These are phyloP conservation scores for Drosophila saltans DNA, from an alignment of 1,140 invertebrate species.

Conservation along the genomic window DNA sequence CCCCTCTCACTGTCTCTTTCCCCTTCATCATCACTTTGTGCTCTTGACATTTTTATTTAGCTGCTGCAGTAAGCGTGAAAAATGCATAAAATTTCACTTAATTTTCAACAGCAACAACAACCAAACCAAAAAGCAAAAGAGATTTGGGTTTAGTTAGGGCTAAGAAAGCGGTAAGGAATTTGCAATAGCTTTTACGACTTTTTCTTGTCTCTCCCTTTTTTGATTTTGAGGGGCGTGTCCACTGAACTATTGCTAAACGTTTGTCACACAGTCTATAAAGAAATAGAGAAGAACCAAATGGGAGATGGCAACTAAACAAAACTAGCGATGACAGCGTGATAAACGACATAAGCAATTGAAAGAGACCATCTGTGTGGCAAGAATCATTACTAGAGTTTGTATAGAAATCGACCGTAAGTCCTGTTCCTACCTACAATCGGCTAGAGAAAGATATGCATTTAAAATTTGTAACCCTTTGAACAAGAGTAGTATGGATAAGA, in stretches of 20 bases:
- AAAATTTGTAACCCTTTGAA: too few species aligned
- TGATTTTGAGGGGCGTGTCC: slow-evolving; percentile 28
- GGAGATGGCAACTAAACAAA: not conserved
- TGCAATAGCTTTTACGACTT: slow-evolving; percentile 32
- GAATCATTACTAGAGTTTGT: too few species aligned
- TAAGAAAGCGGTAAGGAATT: slow-evolving; percentile 11
- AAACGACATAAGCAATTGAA: too few species aligned
- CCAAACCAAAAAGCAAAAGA: slow-evolving; percentile 29
- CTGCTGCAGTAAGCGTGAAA: slow-evolving; percentile 75
- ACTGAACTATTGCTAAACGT: slow-evolving; percentile 69
- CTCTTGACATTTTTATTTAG: slow-evolving; percentile 81
- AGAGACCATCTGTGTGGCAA: too few species aligned
- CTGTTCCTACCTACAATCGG: too few species aligned
- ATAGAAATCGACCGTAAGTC: too few species aligned
- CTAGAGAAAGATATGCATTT: too few species aligned
- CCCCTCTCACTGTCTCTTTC: not conserved
- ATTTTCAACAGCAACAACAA: slow-evolving; percentile 52
- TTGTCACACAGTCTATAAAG: slow-evolving; percentile 45
- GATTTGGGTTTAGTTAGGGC: not conserved
- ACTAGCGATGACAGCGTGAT: not conserved
- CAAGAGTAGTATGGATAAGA: too few species aligned
- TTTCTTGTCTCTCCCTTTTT: slow-evolving; percentile 8
- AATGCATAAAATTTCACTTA: slow-evolving; percentile 83
- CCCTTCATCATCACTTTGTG: slow-evolving; percentile 50
- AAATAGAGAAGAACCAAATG: not conserved